Conservation (phyloP, 2,888 invertebrate species). For the Anodontia alba region DNA sequence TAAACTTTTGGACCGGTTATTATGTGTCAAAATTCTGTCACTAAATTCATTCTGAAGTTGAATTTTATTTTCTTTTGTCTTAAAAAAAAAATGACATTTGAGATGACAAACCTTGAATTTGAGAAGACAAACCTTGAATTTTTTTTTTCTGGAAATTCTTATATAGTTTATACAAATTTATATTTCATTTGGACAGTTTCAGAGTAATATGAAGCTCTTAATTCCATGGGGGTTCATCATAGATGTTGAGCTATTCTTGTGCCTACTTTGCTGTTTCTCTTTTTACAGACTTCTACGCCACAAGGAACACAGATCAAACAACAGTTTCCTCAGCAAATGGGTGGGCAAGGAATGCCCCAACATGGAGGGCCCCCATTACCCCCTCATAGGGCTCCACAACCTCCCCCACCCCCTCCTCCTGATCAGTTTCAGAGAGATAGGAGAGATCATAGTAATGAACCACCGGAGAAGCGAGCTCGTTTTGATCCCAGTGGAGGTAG, state of each 20-base stretch:
- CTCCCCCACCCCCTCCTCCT: constrained; percentile 67
- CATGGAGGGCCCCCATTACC: constrained; percentile 53
- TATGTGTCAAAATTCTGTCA: no score
- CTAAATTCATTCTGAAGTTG: no score
- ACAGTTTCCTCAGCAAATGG: constrained; percentile 33
- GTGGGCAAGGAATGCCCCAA: constrained; percentile 49
- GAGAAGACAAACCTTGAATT: no score
- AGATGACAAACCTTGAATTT: no score
- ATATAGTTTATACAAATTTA: no score
- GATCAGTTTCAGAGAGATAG: constrained; percentile 47
- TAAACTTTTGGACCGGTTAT: no score
- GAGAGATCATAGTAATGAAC: constrained; percentile 59
- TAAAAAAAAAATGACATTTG: no score
- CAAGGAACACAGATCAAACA: constrained; percentile 40
- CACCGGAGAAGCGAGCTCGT: constrained; percentile 70
- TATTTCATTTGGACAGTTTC: no score
- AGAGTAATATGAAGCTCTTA: no score
- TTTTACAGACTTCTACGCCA: constrained; percentile 59
- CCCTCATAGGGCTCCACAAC: constrained; percentile 58
- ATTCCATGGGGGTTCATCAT: constrained; percentile 7
- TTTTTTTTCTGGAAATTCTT: no score
- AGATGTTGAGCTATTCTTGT: not conserved
- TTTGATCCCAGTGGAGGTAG: constrained; percentile 69
- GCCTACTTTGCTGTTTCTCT: constrained; percentile 20
- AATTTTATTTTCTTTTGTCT: no score